phyloP scores from a whole-genome alignment of 2,797 vertebrate species.

The Amblyraja radiata region DNA sequence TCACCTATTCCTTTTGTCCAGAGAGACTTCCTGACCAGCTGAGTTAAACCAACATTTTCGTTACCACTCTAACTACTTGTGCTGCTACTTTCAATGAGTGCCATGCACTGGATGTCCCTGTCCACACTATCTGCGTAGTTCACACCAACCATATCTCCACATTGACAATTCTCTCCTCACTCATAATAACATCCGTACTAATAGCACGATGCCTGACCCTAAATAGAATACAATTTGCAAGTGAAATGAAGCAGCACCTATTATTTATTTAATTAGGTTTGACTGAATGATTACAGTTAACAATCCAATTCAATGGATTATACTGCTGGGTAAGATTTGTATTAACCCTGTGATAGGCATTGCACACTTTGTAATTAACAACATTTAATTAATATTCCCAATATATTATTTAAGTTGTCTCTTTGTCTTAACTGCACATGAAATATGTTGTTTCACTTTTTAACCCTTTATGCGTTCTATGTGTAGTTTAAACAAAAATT shows the following conservation, averaged over 20 bases:
- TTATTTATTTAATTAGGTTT: neutral
- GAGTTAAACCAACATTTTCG: too few species aligned
- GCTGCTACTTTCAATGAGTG: too few species aligned
- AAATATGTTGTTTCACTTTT: neutral
- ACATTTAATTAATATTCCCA: neutral
- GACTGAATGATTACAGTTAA: neutral
- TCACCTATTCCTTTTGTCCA: too few species aligned
- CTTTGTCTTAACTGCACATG: neutral
- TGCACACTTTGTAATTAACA: neutral
- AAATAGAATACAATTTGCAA: neutral
- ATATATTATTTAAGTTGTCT: neutral
- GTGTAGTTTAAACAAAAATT: neutral
- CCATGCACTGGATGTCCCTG: neutral
- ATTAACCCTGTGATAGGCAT: neutral
- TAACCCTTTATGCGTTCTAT: neutral
- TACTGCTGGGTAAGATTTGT: neutral
- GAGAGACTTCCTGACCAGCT: too few species aligned
- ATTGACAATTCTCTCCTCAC: neutral
- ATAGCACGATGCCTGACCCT: neutral
- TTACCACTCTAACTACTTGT: too few species aligned
- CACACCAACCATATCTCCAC: neutral
- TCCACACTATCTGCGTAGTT: neutral
- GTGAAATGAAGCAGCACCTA: neutral
- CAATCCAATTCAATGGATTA: neutral
- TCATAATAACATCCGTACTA: neutral